Base-by-base conservation (phyloP, 2,888 invertebrate species). In the Pseudeuparius sepicola region DNA sequence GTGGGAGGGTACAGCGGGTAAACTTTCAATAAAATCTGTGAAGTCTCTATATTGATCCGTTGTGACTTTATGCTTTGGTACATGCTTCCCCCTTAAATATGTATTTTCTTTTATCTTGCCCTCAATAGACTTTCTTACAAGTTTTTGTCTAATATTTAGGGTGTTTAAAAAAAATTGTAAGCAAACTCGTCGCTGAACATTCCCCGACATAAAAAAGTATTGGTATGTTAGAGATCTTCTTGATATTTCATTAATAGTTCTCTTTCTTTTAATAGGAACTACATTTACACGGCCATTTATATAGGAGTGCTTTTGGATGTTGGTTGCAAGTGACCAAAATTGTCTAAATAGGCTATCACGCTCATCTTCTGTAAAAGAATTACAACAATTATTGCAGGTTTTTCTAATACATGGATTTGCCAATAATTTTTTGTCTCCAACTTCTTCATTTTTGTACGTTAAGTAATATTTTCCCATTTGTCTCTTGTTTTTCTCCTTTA, bases 281-380 rank as follows among this genome's bases (percentile, higher is more conserved):
- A n/a, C n/a, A n/a, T n/a, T n/a, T n/a, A n/a, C n/a, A n/a, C n/a
- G n/a, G n/a, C n/a, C n/a, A n/a, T n/a, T n/a, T n/a, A n/a, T n/a
- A n/a, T n/a, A n/a, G n/a, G n/a, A n/a, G n/a, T n/a, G n/a, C 17
- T 34, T 6, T 14, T 27, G 6, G 4, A 6, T 4, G 16, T n/a
- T 34, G 9, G 9, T n/a, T 6, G 12, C 10, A 7, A 27, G 13
- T 11, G 5, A 12, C 26, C 27, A 34, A 13, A 30, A 30, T 12
- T 14, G 5, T 27, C 10, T 7, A 34, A 34, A 34, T 16, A 34
- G 18, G n/a, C 4, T 10, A 26, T 34, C 11, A 12, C 25, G 31
- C 26, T 34, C 34, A 12, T 27, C 34, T 28, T 26, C 15, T 5
- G 26, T 16, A 34, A 34, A 34, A 4, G 5, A 12, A 27, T 34